Conservation (phyloP, 2,797 vertebrate genomes). For the Acrossocheilus fasciatus region DNA sequence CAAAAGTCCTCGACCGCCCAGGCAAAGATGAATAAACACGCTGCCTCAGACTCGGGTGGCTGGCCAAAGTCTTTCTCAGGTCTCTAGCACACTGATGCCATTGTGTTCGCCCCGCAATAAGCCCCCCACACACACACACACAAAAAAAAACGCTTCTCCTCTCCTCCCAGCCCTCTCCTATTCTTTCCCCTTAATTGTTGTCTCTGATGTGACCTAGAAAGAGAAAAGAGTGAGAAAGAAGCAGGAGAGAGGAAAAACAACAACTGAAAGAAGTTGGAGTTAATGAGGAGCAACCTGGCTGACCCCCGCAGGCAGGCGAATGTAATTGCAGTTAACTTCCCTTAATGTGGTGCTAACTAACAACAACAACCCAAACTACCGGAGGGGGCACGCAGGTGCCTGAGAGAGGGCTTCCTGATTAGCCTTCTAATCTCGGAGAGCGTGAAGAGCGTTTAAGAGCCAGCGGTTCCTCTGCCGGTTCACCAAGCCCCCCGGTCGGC, state of each 20-base stretch:
- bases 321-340: slow-evolving; percentile 59
- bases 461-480: slow-evolving; percentile 33
- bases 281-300: slow-evolving; percentile 47
- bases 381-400: slow-evolving; percentile 37
- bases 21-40: slow-evolving; percentile 8
- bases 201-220: slow-evolving; percentile 45
- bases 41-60: background rate
- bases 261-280: slow-evolving; percentile 7
- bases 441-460: slow-evolving; percentile 20
- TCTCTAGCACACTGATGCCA: slow-evolving; percentile 40
- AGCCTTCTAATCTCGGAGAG: slow-evolving; percentile 39
- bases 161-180: slow-evolving; percentile 20
- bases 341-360: slow-evolving; percentile 56
- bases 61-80: slow-evolving; percentile 36
- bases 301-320: slow-evolving; percentile 53
- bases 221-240: slow-evolving; percentile 39
- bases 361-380: slow-evolving; percentile 64
- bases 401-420: slow-evolving; percentile 46
- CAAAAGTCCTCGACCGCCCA: background rate
- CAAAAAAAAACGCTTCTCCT: slow-evolving; percentile 19
- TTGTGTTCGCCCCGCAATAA: slow-evolving; percentile 35
- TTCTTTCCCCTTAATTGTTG: slow-evolving; percentile 34
- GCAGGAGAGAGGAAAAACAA: slow-evolving; percentile 9
- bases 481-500: slow-evolving; percentile 32
- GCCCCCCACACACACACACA: slow-evolving; percentile 20